Conservation (phyloP, 2,113 vertebrate genomes). For the Leucopternis melanops region DNA sequence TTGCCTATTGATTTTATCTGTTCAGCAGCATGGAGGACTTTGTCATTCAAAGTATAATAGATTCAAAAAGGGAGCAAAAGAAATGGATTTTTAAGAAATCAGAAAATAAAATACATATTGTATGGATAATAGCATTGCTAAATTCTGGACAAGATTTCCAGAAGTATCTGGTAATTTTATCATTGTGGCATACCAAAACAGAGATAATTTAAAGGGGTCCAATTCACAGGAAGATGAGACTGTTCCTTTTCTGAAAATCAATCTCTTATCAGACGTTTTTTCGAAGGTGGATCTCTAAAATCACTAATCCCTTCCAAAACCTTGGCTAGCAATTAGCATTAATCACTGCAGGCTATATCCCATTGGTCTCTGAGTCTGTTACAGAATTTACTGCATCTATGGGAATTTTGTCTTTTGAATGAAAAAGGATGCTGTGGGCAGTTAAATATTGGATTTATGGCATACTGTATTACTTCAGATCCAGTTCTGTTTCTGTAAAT, state of each 20-base stretch:
- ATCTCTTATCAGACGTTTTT: background rate
- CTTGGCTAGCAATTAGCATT: background rate
- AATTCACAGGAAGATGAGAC: background rate
- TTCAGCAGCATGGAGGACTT: background rate
- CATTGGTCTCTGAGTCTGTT: background rate
- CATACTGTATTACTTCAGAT: background rate
- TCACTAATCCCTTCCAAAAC: background rate
- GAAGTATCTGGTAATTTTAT: background rate
- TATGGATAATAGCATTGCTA: background rate
- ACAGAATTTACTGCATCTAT: background rate
- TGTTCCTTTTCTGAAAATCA: background rate
- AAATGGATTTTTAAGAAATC: background rate
- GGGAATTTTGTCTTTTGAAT: background rate
- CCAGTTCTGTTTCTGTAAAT: background rate
- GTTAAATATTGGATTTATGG: background rate
- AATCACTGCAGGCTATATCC: background rate
- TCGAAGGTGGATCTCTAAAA: background rate
- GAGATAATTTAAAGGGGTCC: background rate
- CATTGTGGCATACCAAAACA: background rate
- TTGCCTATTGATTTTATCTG: background rate
- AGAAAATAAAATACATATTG: background rate
- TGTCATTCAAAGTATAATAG: background rate
- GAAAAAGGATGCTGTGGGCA: background rate
- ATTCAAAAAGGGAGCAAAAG: background rate
- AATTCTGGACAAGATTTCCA: background rate